Conservation (phyloP, 1,140 invertebrate genomes). For the Temnothorax nylanderi region DNA sequence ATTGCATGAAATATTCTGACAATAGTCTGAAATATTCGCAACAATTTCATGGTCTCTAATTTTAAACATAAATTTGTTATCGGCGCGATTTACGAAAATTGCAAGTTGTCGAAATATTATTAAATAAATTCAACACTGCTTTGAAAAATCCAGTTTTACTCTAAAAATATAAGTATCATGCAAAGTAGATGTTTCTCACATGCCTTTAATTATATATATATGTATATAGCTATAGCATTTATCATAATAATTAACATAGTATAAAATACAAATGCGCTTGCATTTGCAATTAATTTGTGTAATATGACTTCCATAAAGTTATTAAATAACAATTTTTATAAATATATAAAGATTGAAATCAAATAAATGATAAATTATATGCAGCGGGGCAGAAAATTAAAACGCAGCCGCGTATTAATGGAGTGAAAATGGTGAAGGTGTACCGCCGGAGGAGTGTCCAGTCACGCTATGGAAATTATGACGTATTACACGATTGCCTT, state of each 20-base stretch:
- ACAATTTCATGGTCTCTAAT: neutral
- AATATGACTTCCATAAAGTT: neutral
- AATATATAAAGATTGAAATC: neutral
- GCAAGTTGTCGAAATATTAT: too few relatives aligned
- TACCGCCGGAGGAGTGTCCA: slow-evolving; percentile 68
- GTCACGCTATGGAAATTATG: slow-evolving; percentile 82
- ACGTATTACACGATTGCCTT: slow-evolving; percentile 80
- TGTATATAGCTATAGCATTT: neutral
- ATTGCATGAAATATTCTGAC: neutral
- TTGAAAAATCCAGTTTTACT: too few relatives aligned
- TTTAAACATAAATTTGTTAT: neutral
- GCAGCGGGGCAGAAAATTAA: neutral
- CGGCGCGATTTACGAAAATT: neutral
- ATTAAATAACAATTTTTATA: neutral
- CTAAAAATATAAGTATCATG: too few relatives aligned
- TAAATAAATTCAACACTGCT: too few relatives aligned
- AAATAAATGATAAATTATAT: slow-evolving; percentile 20
- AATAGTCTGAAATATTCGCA: neutral
- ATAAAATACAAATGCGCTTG: neutral
- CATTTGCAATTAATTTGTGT: neutral
- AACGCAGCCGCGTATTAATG: slow-evolving; percentile 53
- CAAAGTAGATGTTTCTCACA: too few relatives aligned
- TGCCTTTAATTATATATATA: neutral
- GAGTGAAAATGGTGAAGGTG: slow-evolving; percentile 66
- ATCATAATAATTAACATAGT: neutral